Evolutionary conservation across 37 sponge, comb jelly and placozoan genomes (phyloP).

Genomic region (Mnemiopsis leidyi): DNA sequence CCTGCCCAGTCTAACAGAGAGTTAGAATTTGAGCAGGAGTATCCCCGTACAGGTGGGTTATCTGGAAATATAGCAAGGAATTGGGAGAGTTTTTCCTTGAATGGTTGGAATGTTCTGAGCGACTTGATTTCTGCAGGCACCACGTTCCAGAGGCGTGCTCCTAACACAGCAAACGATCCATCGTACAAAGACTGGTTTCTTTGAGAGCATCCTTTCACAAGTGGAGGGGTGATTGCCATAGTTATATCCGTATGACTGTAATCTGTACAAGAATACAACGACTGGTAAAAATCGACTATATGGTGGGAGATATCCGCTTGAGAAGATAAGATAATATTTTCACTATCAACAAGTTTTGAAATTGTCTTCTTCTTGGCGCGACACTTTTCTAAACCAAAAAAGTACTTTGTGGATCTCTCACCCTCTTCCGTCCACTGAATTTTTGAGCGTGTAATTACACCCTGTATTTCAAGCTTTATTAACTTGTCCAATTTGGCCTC

Average conservation of each 20-base stretch:
- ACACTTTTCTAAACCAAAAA: not conserved
- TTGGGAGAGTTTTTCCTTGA: no score
- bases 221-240: no score
- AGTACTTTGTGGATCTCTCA: not conserved
- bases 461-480: not conserved
- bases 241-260: not conserved
- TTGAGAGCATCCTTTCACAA: no score
- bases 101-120: no score
- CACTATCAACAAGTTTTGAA: not conserved
- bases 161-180: no score
- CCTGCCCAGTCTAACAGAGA: no score
- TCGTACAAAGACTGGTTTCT: no score
- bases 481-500: not conserved
- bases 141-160: no score
- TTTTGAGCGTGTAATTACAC: not conserved
- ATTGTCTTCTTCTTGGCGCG: not conserved
- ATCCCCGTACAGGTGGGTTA: no score
- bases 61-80: no score
- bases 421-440: not conserved
- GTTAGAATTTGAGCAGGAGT: no score
- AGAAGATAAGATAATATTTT: not conserved
- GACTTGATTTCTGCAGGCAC: no score
- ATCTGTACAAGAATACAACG: not conserved
- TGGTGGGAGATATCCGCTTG: not conserved
- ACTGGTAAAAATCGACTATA: not conserved